A percentile compares a stretch with the other conserved stretches of the same genome.
Conservation (phyloP, 2,888 invertebrate genomes). For the Coleophora deauratella region DNA sequence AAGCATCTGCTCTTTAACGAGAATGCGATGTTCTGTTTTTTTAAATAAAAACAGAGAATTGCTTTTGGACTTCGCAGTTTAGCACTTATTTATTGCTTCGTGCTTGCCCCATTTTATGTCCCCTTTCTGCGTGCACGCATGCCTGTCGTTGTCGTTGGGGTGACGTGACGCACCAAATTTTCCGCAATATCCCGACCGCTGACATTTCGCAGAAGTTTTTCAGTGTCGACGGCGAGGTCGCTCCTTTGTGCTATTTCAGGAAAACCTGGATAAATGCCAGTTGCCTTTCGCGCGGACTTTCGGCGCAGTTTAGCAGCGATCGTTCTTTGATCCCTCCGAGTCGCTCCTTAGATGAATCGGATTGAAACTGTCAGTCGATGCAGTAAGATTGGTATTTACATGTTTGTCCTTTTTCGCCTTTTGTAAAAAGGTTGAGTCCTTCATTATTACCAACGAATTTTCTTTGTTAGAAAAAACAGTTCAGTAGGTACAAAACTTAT, state of each 20-base stretch:
- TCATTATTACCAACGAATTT: constrained; percentile 21
- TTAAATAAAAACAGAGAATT: no score
- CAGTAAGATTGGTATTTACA: constrained; percentile 19
- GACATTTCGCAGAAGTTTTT: constrained; percentile 66
- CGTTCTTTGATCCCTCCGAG: constrained; percentile 44
- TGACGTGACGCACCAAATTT: constrained; percentile 57
- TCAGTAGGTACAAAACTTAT: no score
- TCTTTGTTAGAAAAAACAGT: constrained; percentile 37
- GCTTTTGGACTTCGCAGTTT: no score
- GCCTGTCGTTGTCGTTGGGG: constrained; percentile 9
- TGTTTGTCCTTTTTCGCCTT: constrained; percentile 23
- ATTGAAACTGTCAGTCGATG: background rate
- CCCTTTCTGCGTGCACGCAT: constrained; percentile 7
- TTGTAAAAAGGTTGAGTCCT: constrained; percentile 1
- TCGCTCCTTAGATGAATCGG: no score
- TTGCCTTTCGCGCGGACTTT: constrained; percentile 33
- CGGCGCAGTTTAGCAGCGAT: constrained; percentile 48
- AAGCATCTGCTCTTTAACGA: no score
- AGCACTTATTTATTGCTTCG: no score
- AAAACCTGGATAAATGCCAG: constrained; percentile 61
- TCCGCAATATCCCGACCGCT: constrained; percentile 42
- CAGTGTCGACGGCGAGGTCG: constrained; percentile 50
- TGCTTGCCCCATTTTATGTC: no score
- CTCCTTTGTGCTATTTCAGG: constrained; percentile 74
- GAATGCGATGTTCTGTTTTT: no score